Evolutionary conservation across 1,140 invertebrate genomes (phyloP), one percentile per base, ranked within the genome.

Genomic region (Drosophila murphyi): DNA sequence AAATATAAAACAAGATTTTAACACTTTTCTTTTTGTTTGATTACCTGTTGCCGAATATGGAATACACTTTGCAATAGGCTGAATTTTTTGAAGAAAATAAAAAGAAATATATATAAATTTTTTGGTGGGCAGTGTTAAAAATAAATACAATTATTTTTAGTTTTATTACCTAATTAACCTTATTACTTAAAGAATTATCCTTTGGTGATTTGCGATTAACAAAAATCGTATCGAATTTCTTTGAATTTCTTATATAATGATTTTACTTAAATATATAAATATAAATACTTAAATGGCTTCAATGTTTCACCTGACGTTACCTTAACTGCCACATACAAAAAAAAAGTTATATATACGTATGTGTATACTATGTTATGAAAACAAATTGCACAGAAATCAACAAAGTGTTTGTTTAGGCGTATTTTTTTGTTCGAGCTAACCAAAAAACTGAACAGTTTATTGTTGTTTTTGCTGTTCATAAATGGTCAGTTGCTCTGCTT

Each of bases 341-440:
- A 47, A 5, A 43, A 55, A 45, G 20, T n/a, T 5, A 52, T 4
- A 43, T 12, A 52, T 37, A n/a, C 68, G 31, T 35, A 63, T 59
- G 1, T 20, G 1, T 20, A 20, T 20, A 20, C 20, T 20, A 20
- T 20, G 20, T 20, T 20, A 35, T 75, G 51, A 74, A 60, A 47
- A 64, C 67, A 65, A 71, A 75, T 78, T 74, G 71, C 39, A 64
- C 20, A 48, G n/a, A 71, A 73, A 78, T 80, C 79, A 72, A 70
- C 56, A 69, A 69, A 68, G 59, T 62, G 54, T 29, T 75, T 80
- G 82, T 72, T 87, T 88, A 88, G 82, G 82, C 83, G 82, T 88
- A 60, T 79, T 72, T 72, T 48, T 50, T 62, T 65, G 8, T 55
- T 50, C 48, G 29, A 51, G 52, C 41, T 59, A 59, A 65, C 69